A percentile compares a stretch with the other conserved stretches of the same genome.
Conservation (phyloP, 2,797 vertebrate genomes). For the Euphonia xanthogaster region DNA sequence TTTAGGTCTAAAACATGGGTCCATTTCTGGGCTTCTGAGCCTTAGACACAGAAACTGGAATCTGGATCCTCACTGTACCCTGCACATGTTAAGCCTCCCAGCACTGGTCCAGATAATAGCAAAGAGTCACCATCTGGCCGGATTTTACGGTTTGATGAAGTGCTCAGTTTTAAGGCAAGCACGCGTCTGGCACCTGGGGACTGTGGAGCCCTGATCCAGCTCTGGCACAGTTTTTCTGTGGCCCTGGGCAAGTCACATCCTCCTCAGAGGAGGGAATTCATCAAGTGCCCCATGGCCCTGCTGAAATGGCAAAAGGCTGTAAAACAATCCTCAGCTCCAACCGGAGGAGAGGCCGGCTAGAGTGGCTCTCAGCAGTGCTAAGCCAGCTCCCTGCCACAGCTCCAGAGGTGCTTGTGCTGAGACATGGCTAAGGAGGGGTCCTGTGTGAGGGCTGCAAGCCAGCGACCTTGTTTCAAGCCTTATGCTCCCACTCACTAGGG, state of each 20-base stretch:
- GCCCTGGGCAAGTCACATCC: constrained; percentile 63
- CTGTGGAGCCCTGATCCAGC: constrained; percentile 34
- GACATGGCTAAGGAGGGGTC: background rate
- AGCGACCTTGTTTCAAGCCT: background rate
- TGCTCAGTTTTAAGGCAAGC: constrained; percentile 65
- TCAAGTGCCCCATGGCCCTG: constrained; percentile 7
- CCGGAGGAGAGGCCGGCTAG: background rate
- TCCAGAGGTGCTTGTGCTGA: background rate
- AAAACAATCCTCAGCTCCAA: constrained; percentile 23
- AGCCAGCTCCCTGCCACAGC: background rate
- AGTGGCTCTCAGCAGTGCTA: background rate
- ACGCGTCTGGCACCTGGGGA: constrained; percentile 66
- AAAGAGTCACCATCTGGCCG: constrained; percentile 66
- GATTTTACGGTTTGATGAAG: constrained; percentile 68
- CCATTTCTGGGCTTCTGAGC: background rate
- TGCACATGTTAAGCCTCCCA: constrained; percentile 47
- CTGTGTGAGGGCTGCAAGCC: background rate
- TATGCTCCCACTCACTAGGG: background rate
- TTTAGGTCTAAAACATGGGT: background rate
- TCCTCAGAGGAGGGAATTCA: constrained; percentile 25
- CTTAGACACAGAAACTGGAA: constrained; percentile 21
- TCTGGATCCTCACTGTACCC: constrained; percentile 20
- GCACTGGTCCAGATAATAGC: constrained; percentile 44
- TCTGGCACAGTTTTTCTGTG: constrained; percentile 32
- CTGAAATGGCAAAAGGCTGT: background rate